Conservation (phyloP, 2,113 vertebrate species). For the Rhea pennata region DNA sequence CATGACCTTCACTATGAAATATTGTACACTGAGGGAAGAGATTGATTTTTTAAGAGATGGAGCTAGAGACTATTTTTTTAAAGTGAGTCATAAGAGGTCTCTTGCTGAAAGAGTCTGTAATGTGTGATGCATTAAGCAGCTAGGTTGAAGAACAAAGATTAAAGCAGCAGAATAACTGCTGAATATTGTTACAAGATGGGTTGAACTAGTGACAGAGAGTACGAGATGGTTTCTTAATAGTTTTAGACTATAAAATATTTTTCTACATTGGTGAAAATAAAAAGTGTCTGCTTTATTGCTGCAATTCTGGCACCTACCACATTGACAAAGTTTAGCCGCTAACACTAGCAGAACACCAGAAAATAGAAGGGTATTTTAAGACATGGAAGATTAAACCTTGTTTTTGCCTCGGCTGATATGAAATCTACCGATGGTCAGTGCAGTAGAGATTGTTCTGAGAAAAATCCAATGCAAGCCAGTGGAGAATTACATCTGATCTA, state of each 20-base stretch:
- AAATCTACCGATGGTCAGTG: background rate
- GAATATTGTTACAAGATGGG: background rate
- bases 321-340: fast-evolving
- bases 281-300: background rate
- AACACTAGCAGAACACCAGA: background rate
- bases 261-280: background rate
- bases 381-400: background rate
- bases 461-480: background rate
- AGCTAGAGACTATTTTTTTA: background rate
- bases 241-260: background rate
- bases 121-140: background rate
- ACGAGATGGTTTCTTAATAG: background rate
- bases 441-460: background rate
- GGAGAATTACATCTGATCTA: background rate
- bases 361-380: background rate
- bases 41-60: background rate
- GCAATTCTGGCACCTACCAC: background rate
- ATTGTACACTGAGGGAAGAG: background rate
- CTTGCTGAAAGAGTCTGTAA: background rate
- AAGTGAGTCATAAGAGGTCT: background rate
- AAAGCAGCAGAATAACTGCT: background rate
- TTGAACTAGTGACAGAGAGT: background rate
- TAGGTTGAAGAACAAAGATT: background rate
- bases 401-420: background rate
- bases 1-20: background rate